Conservation (phyloP, 2,888 invertebrate genomes). For the Rhingia campestris region DNA sequence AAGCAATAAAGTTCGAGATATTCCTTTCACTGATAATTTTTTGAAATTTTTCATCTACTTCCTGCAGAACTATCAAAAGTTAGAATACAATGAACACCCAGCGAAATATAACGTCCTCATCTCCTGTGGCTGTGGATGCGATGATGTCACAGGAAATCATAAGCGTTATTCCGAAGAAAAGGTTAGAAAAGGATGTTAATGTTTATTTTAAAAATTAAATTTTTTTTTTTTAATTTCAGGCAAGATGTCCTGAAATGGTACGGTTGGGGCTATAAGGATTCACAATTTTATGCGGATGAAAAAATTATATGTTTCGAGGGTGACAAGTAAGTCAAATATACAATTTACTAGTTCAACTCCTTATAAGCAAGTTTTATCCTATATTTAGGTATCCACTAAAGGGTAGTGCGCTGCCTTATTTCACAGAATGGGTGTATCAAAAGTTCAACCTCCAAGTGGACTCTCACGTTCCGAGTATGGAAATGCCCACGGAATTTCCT, state of each 20-base stretch:
- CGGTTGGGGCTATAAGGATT: conserved; percentile 99
- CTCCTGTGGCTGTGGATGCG: conserved; percentile 77
- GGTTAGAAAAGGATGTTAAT: conserved; percentile 75
- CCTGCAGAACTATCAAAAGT: conserved; percentile 10
- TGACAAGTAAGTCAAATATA: conserved; percentile 86
- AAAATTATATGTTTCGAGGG: conserved; percentile 90
- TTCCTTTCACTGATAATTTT: conserved; percentile 9
- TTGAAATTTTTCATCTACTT: conserved; percentile 1
- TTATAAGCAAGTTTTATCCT: not conserved
- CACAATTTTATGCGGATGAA: conserved; percentile 89
- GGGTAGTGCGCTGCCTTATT: conserved; percentile 87
- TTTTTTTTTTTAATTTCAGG: conserved; percentile 84
- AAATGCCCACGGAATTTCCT: conserved; percentile 87
- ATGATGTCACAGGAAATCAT: conserved; percentile 78
- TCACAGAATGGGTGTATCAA: conserved; percentile 91
- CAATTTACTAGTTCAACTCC: not conserved
- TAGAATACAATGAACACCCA: conserved; percentile 32
- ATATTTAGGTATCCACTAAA: conserved; percentile 89
- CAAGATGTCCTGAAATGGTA: conserved; percentile 98
- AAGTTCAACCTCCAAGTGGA: conserved; percentile 87
- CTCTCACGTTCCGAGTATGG: conserved; percentile 82
- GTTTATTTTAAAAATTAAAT: not conserved
- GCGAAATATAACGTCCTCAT: conserved; percentile 54
- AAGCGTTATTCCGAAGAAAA: conserved; percentile 81
- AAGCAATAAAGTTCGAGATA: conserved; percentile 17